phyloP scores from a whole-genome alignment of 2,888 invertebrate species.

The Tiphia femorata region DNA sequence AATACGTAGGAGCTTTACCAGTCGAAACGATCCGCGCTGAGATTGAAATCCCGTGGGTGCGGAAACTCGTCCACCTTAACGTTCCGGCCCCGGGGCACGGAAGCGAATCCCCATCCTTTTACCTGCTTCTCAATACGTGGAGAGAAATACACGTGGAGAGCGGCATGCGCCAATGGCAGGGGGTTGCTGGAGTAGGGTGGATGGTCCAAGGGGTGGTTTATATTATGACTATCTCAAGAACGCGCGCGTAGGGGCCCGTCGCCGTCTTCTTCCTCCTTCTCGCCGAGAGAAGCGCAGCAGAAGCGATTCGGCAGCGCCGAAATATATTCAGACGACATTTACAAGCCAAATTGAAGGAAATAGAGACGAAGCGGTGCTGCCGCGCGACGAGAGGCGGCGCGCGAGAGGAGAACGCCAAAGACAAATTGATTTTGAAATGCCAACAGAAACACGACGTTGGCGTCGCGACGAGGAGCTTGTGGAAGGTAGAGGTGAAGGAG shows the following conservation, averaged over 20 bases:
- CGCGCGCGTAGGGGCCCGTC: neutral
- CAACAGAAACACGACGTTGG: constrained; percentile 32
- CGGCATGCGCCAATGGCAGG: no score
- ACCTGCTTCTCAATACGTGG: neutral
- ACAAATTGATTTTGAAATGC: constrained; percentile 66
- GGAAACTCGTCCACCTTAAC: neutral
- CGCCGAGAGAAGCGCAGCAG: constrained; percentile 7
- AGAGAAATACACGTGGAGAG: neutral
- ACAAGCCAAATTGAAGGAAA: constrained; percentile 65
- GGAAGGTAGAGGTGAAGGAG: constrained; percentile 4
- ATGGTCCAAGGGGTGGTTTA: no score
- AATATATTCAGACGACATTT: constrained; percentile 64
- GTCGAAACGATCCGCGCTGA: constrained; percentile 22
- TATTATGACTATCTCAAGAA: no score
- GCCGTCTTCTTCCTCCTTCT: neutral
- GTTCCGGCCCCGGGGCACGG: neutral
- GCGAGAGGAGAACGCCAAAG: constrained; percentile 50
- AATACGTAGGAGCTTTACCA: constrained; percentile 16
- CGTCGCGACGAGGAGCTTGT: neutral
- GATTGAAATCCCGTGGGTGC: constrained; percentile 34
- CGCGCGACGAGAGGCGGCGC: constrained; percentile 40
- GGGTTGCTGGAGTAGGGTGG: neutral
- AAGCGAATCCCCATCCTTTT: neutral
- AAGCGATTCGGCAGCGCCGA: constrained; percentile 23
- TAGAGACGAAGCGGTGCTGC: constrained; percentile 54